These are phyloP conservation scores for Pseudomyrmex pallidus DNA, from an alignment of 1,140 invertebrate genomes.

Conservation along the genomic window DNA sequence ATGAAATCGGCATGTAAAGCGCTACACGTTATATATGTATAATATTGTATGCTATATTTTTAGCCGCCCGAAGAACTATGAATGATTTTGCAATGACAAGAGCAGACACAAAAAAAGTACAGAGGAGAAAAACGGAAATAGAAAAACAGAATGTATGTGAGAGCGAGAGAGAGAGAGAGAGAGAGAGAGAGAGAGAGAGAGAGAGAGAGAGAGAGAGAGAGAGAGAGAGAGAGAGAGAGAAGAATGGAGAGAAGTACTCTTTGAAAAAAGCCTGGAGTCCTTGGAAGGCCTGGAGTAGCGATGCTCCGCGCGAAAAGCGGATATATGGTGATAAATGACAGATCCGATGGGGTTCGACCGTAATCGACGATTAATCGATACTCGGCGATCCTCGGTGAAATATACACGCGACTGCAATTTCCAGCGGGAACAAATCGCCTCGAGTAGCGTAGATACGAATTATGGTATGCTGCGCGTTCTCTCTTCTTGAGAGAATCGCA, in stretches of 20 bases:
- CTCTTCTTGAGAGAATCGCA: constrained; percentile 17
- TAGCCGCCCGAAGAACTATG: constrained; percentile 48
- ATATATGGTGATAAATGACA: constrained; percentile 59
- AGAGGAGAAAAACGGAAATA: not conserved
- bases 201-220: no score
- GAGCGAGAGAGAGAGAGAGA: not conserved
- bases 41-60: constrained; percentile 48
- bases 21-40: constrained; percentile 23
- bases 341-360: constrained; percentile 54
- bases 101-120: not conserved
- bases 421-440: constrained; percentile 61
- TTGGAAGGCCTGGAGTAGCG: constrained; percentile 38
- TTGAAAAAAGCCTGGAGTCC: constrained; percentile 59
- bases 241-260: constrained; percentile 25
- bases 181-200: not conserved
- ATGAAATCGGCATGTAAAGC: constrained; percentile 59
- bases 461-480: constrained; percentile 41
- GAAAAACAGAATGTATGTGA: not conserved
- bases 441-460: constrained; percentile 57
- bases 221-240: not conserved
- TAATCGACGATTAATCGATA: constrained; percentile 56
- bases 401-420: constrained; percentile 61
- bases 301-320: constrained; percentile 39
- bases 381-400: constrained; percentile 60
- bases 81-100: constrained; percentile 50